phyloP scores from a whole-genome alignment of 2,113 vertebrate genomes.

The Ictidomys tridecemlineatus region DNA sequence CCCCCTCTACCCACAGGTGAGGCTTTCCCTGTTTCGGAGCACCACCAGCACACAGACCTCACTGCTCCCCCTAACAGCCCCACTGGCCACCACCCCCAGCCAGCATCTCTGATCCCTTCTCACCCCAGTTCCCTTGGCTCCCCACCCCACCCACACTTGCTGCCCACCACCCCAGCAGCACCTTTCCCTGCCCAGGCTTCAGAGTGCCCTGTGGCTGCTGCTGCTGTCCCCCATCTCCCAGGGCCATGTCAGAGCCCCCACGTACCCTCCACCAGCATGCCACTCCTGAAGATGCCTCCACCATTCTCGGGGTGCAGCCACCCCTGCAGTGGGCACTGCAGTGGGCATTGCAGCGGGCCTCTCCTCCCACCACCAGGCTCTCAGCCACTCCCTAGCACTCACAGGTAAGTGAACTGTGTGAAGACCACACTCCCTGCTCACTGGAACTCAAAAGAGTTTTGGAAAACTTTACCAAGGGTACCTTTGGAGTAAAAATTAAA shows the following conservation, averaged over 20 bases:
- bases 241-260: constrained; percentile 95
- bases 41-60: constrained; percentile 96
- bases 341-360: constrained; percentile 92
- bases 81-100: constrained; percentile 95
- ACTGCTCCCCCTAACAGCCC: constrained; percentile 99
- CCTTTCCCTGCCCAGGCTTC: constrained; percentile 91
- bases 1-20: constrained; percentile 87
- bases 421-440: neutral
- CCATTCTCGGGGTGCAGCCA: constrained; percentile 94
- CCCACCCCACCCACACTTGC: constrained; percentile 87
- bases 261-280: constrained; percentile 91
- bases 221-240: constrained; percentile 88
- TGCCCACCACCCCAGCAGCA: constrained; percentile 85
- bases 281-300: constrained; percentile 94
- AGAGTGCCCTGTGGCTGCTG: constrained; percentile 88
- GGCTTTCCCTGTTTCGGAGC: constrained; percentile 95
- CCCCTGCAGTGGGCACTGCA: constrained; percentile 96
- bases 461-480: neutral
- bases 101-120: constrained; percentile 91
- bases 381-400: constrained; percentile 91
- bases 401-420: constrained; percentile 90
- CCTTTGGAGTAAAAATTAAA: constrained; percentile 2
- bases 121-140: constrained; percentile 87
- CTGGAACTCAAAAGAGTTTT: neutral
- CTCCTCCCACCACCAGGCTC: constrained; percentile 89